Conservation (phyloP, 2,888 invertebrate species). For the Campoplex nolae region DNA sequence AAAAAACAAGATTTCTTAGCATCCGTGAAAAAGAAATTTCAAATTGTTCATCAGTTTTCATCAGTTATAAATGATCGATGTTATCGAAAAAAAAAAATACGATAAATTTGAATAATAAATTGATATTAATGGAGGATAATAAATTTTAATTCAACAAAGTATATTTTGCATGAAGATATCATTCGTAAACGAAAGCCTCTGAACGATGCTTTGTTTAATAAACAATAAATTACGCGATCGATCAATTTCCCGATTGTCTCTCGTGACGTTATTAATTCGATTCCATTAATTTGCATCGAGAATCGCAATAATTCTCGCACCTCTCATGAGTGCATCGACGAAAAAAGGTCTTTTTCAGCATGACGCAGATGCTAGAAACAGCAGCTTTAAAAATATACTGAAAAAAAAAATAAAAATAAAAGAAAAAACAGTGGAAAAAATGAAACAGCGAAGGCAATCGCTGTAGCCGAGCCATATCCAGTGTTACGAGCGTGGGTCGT, state of each 20-base stretch:
- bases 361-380: constrained; percentile 50
- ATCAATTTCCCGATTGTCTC: not conserved
- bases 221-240: constrained; percentile 11
- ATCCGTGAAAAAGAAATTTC: not conserved
- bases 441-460: constrained; percentile 41
- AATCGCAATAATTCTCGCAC: constrained; percentile 44
- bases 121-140: not conserved
- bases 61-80: not conserved
- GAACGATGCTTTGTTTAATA: not conserved
- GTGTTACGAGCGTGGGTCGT: constrained; percentile 60
- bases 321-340: constrained; percentile 61
- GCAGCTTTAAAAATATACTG: constrained; percentile 49
- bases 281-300: constrained; percentile 41
- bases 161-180: not conserved
- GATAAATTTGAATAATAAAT: constrained; percentile 1
- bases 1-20: not conserved
- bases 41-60: not conserved
- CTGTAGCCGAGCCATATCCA: constrained; percentile 62
- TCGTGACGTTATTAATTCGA: constrained; percentile 33
- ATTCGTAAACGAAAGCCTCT: not conserved
- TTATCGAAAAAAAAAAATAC: not conserved
- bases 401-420: constrained; percentile 25
- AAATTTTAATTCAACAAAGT: not conserved
- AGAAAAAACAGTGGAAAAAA: constrained; percentile 52
- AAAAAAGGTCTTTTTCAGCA: constrained; percentile 34